A percentile compares a stretch with the other conserved stretches of the same genome.
Evolutionary conservation across 2,113 vertebrate genomes (phyloP).

Genomic region (Limnothrissa miodon): DNA sequence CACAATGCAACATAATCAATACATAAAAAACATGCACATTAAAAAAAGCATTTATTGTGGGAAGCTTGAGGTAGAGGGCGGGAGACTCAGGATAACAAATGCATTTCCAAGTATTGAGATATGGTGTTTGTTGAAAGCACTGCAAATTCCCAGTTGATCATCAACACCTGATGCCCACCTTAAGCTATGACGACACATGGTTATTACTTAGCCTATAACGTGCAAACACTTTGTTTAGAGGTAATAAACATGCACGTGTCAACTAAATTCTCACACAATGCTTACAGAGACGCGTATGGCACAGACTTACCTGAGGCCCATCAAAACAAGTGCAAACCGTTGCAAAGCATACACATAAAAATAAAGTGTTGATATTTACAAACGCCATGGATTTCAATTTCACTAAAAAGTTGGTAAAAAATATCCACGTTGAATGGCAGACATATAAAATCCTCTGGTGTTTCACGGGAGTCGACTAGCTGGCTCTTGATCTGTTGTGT

Average conservation of each 20-base stretch:
- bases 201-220: background rate
- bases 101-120: too few species aligned
- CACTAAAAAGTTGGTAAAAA: background rate
- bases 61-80: background rate
- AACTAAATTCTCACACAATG: background rate
- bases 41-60: background rate
- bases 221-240: too few species aligned
- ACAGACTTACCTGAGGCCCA: constrained; percentile 34
- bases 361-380: constrained; percentile 11
- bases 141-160: background rate
- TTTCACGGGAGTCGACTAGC: background rate
- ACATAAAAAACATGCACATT: background rate
- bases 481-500: background rate
- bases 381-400: constrained; percentile 23
- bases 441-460: background rate
- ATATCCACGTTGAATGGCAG: background rate
- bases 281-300: background rate
- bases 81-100: too few species aligned
- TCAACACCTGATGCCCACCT: background rate
- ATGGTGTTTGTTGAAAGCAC: background rate
- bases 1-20: background rate
- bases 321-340: constrained; percentile 23
- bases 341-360: constrained; percentile 16
- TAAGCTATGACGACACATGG: background rate
- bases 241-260: background rate